These are phyloP conservation scores for Diorhabda carinulata DNA, from an alignment of 1,140 invertebrate genomes.

Conservation along the genomic window DNA sequence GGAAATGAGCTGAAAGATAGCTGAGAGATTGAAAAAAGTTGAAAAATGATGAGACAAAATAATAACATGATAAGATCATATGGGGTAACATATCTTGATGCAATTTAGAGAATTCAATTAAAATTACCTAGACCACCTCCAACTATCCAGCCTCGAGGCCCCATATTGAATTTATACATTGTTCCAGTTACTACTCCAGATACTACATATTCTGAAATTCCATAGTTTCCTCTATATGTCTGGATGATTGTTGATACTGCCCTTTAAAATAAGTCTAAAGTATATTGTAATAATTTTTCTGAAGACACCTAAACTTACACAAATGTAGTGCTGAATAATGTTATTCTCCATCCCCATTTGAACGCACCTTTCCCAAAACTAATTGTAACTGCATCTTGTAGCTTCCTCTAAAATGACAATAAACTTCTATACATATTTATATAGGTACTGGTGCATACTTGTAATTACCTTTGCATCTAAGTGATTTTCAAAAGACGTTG, in stretches of 20 bases:
- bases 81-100: too few relatives aligned
- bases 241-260: constrained; percentile 57
- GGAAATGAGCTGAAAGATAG: too few relatives aligned
- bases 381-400: constrained; percentile 62
- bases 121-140: constrained; percentile 50
- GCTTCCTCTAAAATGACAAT: constrained; percentile 54
- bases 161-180: constrained; percentile 60
- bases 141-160: constrained; percentile 59
- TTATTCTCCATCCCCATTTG: constrained; percentile 61
- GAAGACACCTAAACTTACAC: constrained; percentile 52
- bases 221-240: constrained; percentile 61
- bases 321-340: constrained; percentile 60
- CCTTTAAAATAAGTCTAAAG: constrained; percentile 48
- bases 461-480: constrained; percentile 61
- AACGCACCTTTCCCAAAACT: constrained; percentile 66
- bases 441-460: background rate
- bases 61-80: too few relatives aligned
- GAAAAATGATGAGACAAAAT: too few relatives aligned
- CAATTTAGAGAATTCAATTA: background rate
- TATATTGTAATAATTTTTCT: background rate
- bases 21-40: too few relatives aligned
- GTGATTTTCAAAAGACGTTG: constrained; percentile 61
- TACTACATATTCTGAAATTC: constrained; percentile 60
- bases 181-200: constrained; percentile 61
- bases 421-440: constrained; percentile 6